phyloP scores from a whole-genome alignment of 2,113 vertebrate genomes.

The Chinchilla lanigera region DNA sequence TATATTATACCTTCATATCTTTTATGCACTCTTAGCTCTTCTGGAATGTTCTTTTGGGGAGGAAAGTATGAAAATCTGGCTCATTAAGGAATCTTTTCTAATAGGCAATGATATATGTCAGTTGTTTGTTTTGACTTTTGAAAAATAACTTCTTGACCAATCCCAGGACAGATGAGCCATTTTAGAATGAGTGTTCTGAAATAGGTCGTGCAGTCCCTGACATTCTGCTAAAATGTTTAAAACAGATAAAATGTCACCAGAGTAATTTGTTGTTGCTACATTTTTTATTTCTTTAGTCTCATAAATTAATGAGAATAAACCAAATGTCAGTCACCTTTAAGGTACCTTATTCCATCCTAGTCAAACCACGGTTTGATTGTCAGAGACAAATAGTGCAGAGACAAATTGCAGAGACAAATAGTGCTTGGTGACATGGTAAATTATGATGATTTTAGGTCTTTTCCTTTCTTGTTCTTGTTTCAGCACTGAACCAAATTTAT shows the following conservation, averaged over 20 bases:
- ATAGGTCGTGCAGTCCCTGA: not conserved
- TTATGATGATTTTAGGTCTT: not conserved
- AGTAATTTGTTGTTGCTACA: conserved; percentile 52
- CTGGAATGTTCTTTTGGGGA: not conserved
- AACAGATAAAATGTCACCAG: conserved; percentile 23
- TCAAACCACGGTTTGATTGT: not conserved
- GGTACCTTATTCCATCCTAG: not conserved
- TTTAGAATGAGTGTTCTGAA: not conserved
- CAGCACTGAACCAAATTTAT: not conserved
- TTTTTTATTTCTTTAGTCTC: conserved; percentile 56
- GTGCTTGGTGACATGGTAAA: not conserved
- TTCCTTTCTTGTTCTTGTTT: not conserved
- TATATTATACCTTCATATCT: not conserved
- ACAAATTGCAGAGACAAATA: not conserved
- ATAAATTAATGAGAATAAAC: conserved; percentile 65
- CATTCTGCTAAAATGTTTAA: conserved; percentile 1
- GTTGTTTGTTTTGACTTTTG: conserved; percentile 54
- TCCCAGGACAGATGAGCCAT: not conserved
- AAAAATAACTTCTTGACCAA: conserved; percentile 38
- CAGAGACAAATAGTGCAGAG: not conserved
- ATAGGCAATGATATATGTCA: not conserved
- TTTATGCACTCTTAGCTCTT: not conserved
- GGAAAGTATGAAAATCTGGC: not conserved
- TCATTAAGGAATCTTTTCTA: not conserved
- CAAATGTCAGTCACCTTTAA: conserved; percentile 39